Conservation (phyloP, 2,113 vertebrate species). For the Paratilapia polleni region DNA sequence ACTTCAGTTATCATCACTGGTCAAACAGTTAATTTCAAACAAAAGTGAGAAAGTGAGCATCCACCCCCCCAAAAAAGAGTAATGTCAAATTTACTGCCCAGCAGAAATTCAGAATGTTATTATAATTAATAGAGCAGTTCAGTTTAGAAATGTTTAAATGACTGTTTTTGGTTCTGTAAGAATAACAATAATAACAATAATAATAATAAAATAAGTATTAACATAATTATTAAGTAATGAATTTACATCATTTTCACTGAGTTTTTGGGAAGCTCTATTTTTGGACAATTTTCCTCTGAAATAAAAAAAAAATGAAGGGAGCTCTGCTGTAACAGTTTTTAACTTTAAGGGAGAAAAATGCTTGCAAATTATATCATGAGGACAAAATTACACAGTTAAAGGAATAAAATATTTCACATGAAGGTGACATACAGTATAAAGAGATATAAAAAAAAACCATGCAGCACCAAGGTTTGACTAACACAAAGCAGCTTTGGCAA, state of each 20-base stretch:
- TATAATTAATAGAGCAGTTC: slow-evolving; percentile 52
- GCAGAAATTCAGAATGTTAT: slow-evolving; percentile 75
- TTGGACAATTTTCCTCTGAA: neutral
- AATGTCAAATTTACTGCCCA: slow-evolving; percentile 79
- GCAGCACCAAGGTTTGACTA: slow-evolving; percentile 70
- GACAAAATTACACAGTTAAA: slow-evolving; percentile 57
- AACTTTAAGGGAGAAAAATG: slow-evolving; percentile 37
- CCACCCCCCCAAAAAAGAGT: slow-evolving; percentile 29
- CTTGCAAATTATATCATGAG: slow-evolving; percentile 59
- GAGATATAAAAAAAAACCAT: slow-evolving; percentile 68
- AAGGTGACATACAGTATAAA: slow-evolving; percentile 63
- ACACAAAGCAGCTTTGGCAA: slow-evolving; percentile 70
- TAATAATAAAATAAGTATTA: slow-evolving; percentile 54
- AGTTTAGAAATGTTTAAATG: slow-evolving; percentile 70
- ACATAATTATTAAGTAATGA: slow-evolving; percentile 47
- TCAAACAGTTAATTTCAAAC: slow-evolving; percentile 67
- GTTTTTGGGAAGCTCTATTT: neutral
- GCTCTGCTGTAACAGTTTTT: slow-evolving; percentile 19
- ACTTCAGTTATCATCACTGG: slow-evolving; percentile 70
- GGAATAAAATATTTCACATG: slow-evolving; percentile 67
- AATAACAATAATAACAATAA: slow-evolving; percentile 31
- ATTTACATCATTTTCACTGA: slow-evolving; percentile 68
- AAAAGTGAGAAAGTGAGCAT: slow-evolving; percentile 71
- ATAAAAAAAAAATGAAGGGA: neutral
- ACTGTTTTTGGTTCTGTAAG: slow-evolving; percentile 49